Evolutionary conservation across 2,797 vertebrate species (phyloP), one percentile per base, ranked within the genome.

Genomic region (Tauraco hartlaubi): DNA sequence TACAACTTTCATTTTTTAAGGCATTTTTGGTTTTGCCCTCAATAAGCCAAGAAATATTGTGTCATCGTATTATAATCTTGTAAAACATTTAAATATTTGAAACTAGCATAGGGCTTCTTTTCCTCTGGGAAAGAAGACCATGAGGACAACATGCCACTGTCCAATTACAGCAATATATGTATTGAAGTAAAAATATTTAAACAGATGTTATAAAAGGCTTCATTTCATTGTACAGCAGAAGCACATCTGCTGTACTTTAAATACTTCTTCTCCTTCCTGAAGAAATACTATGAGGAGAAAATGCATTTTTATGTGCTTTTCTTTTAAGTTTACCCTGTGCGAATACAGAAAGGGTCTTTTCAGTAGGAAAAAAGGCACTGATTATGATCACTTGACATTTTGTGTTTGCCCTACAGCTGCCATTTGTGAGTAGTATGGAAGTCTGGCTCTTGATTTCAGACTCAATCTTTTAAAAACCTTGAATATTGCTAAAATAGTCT

Each of bases 231-330:
- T 85, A 87, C 16, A 83, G 41, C n/a, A 85, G 68, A 94, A 76
- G 46, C 71, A 81, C 74, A 90, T 96, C 90, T 94, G 87, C 76
- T 88, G n/a, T 86, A 69, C 64, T 91, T 96, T 75, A 95, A 93
- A 88, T 92, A 83, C 19, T 94, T 82, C 46, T 92, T 88, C 68
- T 83, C 81, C 58, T 13, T 85, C 86, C 86, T 86, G 93, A 91
- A 90, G 77, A 46, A 92, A 71, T 74, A 44, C 33, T 74, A 11
- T 85, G 81, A 77, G 76, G 87, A 94, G 64, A 94, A 94, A 78
- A 87, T 64, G 35, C 20, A 66, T 94, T 94, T 96, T 79, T 75
- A 77, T 91, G 61, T 91, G 75, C 59, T 91, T 71, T 95, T 95
- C 41, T 84, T 95, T 88, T 91, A 89, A 89, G 75, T 96, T 96